Base-by-base conservation (phyloP, 2,888 invertebrate genomes). In the Catocala nupta region DNA sequence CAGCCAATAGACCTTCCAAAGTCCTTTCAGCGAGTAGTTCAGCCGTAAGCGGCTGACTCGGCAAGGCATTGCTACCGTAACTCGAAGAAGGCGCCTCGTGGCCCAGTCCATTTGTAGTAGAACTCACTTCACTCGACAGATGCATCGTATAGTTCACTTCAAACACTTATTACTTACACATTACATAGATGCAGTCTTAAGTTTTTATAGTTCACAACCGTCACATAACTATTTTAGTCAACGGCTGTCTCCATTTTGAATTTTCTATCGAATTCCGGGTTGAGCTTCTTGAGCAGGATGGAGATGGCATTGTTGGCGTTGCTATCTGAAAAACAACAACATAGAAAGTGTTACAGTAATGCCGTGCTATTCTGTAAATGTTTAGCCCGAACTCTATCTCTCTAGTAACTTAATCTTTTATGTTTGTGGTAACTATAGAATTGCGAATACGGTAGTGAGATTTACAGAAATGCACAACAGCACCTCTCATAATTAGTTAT, bases 11-110 rank as follows among this genome's bases (percentile, higher is more conserved):
- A 55, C 97, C 97, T 86, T 98, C 98, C 69, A 98, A 92, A 2
- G 98, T 97, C 71, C 98, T 95, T 84, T 98, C 98, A 52, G 97
- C 97, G 73, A 98, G 91, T 54, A 97, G 95, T 87, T 98, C 98
- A 6, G 97, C 97, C 33, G 97, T 97, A 87, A 98, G 88, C 36
- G 96, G 95, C 83, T 95, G 95, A 67, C 95, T 95, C 5, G 94
- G 89, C 55, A 95, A 77, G 47, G 89, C 87, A 44, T 85, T 81
- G 50, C 87, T 82, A 45, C 86, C 83, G 69, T 94, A 94, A 70
- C 91, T 93, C 59, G 95, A 94, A 25, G 93, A 87, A 53, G 94
- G 93, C 8, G 92, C 93, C 77, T 94, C 94, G 65, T 93, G 93
- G 36, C 94, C 94, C 65, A 94, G 81, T 55, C 94, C 93, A 71